A percentile compares a stretch with the other conserved stretches of the same genome.
These are phyloP conservation scores for Passerina amoena DNA, from an alignment of 2,113 vertebrate species.

Conservation along the genomic window DNA sequence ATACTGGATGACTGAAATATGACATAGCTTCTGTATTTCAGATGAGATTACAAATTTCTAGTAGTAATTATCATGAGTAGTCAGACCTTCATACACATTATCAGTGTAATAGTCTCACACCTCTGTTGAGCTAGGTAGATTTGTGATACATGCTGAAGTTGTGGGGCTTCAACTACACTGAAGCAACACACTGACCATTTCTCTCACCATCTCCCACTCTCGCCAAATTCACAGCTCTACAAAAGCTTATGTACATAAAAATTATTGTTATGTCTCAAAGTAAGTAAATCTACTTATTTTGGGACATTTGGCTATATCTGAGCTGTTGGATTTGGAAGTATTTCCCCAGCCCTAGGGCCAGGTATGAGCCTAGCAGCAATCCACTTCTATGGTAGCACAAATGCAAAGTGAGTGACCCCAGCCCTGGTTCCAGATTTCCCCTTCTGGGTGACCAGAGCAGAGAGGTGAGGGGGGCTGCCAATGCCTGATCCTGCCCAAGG, in stretches of 20 bases:
- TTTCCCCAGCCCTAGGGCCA: background rate
- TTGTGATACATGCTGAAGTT: background rate
- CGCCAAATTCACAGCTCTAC: background rate
- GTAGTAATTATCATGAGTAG: background rate
- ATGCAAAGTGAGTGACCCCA: fast-evolving
- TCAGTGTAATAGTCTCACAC: background rate
- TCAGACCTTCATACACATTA: background rate
- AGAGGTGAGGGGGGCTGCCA: background rate
- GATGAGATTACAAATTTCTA: background rate
- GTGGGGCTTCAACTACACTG: background rate
- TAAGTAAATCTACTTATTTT: background rate
- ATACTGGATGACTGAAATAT: background rate
- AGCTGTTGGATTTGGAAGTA: background rate
- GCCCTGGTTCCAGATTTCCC: background rate
- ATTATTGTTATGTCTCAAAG: background rate
- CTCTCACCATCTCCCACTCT: fast-evolving
- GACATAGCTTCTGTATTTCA: background rate
- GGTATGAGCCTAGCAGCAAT: background rate
- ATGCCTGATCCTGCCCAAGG: background rate
- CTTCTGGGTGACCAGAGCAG: background rate
- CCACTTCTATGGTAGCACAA: background rate
- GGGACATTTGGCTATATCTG: background rate
- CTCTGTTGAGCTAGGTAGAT: background rate
- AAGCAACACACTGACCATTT: background rate
- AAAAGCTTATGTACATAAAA: background rate